These are phyloP conservation scores for Anarrhichthys ocellatus DNA, from an alignment of 2,113 vertebrate species.

Conservation along the genomic window DNA sequence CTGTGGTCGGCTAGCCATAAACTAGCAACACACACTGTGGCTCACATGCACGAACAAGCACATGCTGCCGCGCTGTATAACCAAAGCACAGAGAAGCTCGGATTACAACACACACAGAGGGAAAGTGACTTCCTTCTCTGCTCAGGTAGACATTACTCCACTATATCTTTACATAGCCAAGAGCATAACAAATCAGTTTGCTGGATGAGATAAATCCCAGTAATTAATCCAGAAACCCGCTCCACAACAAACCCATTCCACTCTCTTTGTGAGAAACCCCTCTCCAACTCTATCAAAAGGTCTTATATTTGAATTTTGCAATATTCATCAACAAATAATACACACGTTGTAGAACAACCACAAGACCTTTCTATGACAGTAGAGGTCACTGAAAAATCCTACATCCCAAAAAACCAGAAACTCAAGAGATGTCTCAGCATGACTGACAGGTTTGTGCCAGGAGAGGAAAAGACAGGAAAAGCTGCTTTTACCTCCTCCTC, in stretches of 20 bases:
- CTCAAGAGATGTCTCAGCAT: not conserved
- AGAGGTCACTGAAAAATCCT: not conserved
- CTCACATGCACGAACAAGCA: too few species aligned
- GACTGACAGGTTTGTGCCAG: constrained; percentile 2
- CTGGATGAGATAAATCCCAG: not conserved
- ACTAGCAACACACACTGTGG: too few species aligned
- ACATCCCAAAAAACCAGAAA: not conserved
- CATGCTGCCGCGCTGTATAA: too few species aligned
- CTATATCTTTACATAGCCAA: too few species aligned
- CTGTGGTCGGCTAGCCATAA: too few species aligned
- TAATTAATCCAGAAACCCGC: not conserved
- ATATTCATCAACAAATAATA: not conserved
- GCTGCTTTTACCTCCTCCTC: constrained; percentile 4
- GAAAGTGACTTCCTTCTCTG: too few species aligned
- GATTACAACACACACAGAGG: too few species aligned
- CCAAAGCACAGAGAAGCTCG: too few species aligned
- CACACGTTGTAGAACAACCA: not conserved
- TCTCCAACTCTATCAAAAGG: not conserved
- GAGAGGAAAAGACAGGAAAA: constrained; percentile 11
- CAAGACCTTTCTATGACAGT: not conserved
- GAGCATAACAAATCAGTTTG: not conserved
- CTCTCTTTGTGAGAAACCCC: not conserved
- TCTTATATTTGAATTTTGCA: not conserved
- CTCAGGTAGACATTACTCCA: too few species aligned
- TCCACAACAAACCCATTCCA: not conserved